Evolutionary conservation across 2,888 invertebrate species (phyloP), one percentile per base, ranked within the genome.

Genomic region (Taenaris catops): DNA sequence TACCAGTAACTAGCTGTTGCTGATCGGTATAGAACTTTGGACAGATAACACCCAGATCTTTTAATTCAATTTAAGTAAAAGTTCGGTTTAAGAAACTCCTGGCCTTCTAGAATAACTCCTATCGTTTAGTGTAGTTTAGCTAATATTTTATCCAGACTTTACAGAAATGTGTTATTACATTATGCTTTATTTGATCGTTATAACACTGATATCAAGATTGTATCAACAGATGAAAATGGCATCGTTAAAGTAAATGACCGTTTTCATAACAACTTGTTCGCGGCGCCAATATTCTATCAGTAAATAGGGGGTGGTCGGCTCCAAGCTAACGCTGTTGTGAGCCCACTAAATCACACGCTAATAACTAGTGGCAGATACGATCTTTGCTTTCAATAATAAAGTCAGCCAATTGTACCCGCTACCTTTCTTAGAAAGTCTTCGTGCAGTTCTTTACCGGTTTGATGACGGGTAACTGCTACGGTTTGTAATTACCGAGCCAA

Each of bases 381-480:
- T 84, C 83, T 63, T 48, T 51, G 66, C 79, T 80, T 80, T 83
- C 80, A 83, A 80, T 80, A 76, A 76, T 72, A 75, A 66, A 67
- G 66, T 68, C 66, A 70, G 70, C 70, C 78, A 70, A 78, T 79
- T 76, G 71, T 70, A 65, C 56, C 53, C 49, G 51, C 46, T 51
- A 48, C 58, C 69, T 69, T 69, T 72, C 73, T 63, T 66, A 75
- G 80, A 79, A 76, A 79, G 74, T 65, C 61, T 55, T 58, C 38
- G 47, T n/a, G n/a, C 41, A 49, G 63, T 71, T 74, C 76, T 75
- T 75, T 68, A 69, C 70, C 68, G 68, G 72, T 67, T 60, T 50
- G 55, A 49, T 54, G 48, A 48, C 48, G 48, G 38, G 34, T 28
- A 17, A 34, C 39, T 38, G 41, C 44, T 40, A 41, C 44, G 44